Base-by-base conservation (phyloP, 2,113 vertebrate species). In the Triplophysa rosa region DNA sequence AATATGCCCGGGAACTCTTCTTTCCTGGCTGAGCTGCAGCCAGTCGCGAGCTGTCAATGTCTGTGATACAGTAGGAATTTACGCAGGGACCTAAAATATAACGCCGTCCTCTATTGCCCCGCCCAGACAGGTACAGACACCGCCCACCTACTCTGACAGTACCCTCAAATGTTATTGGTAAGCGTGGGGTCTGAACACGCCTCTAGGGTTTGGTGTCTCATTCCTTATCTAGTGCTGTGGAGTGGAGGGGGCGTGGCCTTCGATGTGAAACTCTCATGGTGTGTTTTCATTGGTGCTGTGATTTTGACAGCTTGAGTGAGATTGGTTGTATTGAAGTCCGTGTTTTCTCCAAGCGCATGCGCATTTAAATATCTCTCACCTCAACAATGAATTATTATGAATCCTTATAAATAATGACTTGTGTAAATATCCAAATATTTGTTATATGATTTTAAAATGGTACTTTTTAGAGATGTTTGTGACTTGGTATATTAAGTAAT, bases 1-100 rank as follows among this genome's bases (percentile, higher is more conserved):
- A 78, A 58, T 78, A 67, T 79, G 74, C 79, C 75, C 45, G 42
- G 66, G 42, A 81, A 64, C 42, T 63, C 37, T 74, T 59, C 59
- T 68, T 70, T 67, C 21, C 77, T 67, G 23, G 33, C 62, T 66
- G 70, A 56, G 62, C 13, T n/a, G 54, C 24, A 71, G 67, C 76
- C 61, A 79, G 74, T 29, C 17, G 62, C 61, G 70, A 66, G 66
- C 68, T 54, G 23, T 81, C 59, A 78, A 73, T 80, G 87, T 87
- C 87, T 89, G 49, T 87, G 87, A 87, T 86, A 87, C 71, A 84
- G 87, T 86, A 81, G 89, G 86, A 83, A 87, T 78, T 84, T 80
- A 84, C 58, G 82, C 89, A 88, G 77, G 82, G 86, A 82, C 84
- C 87, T 92, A 91, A 91, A 90, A 91, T 82, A 86, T 87, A 89